Base-by-base conservation (phyloP, 2,113 vertebrate species). In the Larimichthys polyactis region DNA sequence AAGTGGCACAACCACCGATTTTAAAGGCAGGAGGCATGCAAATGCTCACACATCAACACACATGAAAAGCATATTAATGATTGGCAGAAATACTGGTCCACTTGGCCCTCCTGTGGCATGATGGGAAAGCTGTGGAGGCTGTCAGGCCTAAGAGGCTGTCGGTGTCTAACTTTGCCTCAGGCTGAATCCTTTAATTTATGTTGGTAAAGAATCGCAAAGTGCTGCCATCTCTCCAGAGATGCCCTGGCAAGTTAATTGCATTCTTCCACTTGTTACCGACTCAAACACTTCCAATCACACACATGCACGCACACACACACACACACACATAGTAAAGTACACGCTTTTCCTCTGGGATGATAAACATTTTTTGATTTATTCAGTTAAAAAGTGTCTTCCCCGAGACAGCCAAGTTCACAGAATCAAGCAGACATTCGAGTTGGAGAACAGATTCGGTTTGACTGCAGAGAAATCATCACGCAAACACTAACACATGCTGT, bases 221-320 rank as follows among this genome's bases (percentile, higher is more conserved):
- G 86, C 76, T 48, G 49, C 85, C 81, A 43, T 84, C 78, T 90
- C 94, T 94, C 92, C 62, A 69, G 91, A 94, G 94, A 94, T 78
- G 75, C 86, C 71, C 74, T 15, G 64, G 89, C 80, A 85, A 92
- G 88, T 92, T 94, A 94, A 95, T 94, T 93, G 89, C 92, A 87
- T 93, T 94, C 91, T 91, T 90, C 84, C 85, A 93, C 91, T 94
- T 89, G 90, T 91, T 91, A 90, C 79, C 77, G 29, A 81, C 67
- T 87, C 70, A 83, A 71, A 78, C 27, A 71, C 52, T 71, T 46
- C 78, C 73, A 85, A 55, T 66, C 75, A 79, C 48, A 62, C 80
- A 9, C 70, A 72, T 12, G n/a, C 27, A 65, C 6, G 57, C 24
- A 59, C 20, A 55, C 66, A 51, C 51, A 12, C 52, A 15, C 2